Percentiles rank a stretch among this genome's conserved stretches.
phyloP scores from a whole-genome alignment of 2,113 vertebrate species.

The Clupea harengus region DNA sequence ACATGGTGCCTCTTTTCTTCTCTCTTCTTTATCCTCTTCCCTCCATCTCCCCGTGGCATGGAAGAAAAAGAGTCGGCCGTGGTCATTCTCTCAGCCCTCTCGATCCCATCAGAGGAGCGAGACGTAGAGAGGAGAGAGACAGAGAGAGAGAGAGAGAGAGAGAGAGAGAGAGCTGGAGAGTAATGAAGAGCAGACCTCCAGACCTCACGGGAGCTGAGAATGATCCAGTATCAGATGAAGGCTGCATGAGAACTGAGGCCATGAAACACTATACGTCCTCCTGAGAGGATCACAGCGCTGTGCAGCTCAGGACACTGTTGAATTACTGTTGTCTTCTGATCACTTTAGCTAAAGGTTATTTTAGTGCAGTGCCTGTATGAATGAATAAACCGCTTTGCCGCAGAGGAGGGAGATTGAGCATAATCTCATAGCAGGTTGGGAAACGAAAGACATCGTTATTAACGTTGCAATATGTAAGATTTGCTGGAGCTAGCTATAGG shows the following conservation, averaged over 20 bases:
- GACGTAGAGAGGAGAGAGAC: background rate
- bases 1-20: background rate
- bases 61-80: too few species aligned
- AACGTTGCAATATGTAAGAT: background rate
- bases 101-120: background rate
- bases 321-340: background rate
- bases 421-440: background rate
- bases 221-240: background rate
- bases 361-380: background rate
- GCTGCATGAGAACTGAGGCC: background rate
- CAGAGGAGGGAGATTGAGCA: background rate
- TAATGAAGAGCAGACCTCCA: background rate
- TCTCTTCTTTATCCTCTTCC: too few species aligned
- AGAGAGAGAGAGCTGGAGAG: constrained; percentile 43
- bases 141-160: constrained; percentile 23
- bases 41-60: too few species aligned
- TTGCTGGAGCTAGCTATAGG: background rate
- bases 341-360: background rate
- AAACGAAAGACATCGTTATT: background rate
- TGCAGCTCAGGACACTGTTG: background rate
- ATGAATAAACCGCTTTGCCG: background rate
- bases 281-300: background rate
- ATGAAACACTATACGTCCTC: background rate
- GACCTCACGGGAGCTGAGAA: background rate
- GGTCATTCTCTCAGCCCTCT: too few species aligned